Conservation (phyloP, 1,140 invertebrate species). For the Tetramorium alpestre region DNA sequence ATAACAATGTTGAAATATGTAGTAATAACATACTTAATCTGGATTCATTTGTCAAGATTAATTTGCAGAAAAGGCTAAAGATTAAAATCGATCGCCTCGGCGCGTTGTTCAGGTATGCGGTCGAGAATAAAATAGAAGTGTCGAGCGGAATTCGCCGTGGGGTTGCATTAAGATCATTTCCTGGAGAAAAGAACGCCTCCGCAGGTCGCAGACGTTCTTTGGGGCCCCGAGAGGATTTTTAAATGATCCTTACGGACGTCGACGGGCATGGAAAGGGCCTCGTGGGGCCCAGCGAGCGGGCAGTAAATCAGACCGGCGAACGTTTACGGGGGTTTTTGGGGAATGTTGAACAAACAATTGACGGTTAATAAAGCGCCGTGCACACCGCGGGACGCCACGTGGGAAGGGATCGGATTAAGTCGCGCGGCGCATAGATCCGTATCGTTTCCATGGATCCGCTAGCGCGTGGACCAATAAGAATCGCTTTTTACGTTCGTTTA, state of each 20-base stretch:
- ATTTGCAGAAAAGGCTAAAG: slow-evolving; percentile 19
- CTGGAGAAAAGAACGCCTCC: slow-evolving; percentile 71
- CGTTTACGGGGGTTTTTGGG: slow-evolving; percentile 85
- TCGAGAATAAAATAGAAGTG: background rate
- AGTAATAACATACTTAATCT: slow-evolving; percentile 2
- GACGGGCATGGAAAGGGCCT: slow-evolving; percentile 73
- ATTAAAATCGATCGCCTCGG: background rate
- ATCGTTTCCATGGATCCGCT: slow-evolving; percentile 45
- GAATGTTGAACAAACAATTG: slow-evolving; percentile 86
- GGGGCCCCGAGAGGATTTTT: slow-evolving; percentile 60
- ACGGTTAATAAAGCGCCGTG: slow-evolving; percentile 85
- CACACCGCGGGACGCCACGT: slow-evolving; percentile 82
- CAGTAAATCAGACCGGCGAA: slow-evolving; percentile 83
- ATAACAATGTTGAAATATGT: slow-evolving; percentile 12
- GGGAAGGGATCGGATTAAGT: slow-evolving; percentile 83
- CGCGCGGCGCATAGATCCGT: slow-evolving; percentile 57
- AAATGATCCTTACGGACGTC: slow-evolving; percentile 67
- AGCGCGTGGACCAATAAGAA: slow-evolving; percentile 56
- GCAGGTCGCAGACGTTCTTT: slow-evolving; percentile 56
- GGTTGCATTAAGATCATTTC: slow-evolving; percentile 63
- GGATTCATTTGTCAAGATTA: slow-evolving; percentile 19
- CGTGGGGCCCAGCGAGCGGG: slow-evolving; percentile 67
- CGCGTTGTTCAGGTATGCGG: slow-evolving; percentile 9
- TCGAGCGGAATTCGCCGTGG: slow-evolving; percentile 56
- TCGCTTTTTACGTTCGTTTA: slow-evolving; percentile 50